Percentiles rank a stretch among this genome's conserved stretches.
Conservation (phyloP, 1,140 invertebrate genomes). For the Chironomus tepperi region DNA sequence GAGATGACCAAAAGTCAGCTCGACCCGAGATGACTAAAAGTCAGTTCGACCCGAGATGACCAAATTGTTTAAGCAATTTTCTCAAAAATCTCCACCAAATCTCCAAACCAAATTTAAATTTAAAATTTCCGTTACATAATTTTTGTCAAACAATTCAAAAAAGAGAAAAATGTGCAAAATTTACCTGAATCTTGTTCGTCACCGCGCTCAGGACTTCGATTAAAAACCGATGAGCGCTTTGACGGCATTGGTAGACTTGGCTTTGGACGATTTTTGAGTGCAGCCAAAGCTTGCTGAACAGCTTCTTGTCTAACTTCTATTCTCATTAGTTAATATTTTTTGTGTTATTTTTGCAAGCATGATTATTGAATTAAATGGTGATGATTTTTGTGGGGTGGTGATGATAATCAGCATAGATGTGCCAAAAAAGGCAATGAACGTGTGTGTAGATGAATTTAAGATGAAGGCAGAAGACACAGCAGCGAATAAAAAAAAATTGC, state of each 20-base stretch:
- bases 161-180: not conserved
- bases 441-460: slow-evolving; percentile 15
- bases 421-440: not conserved
- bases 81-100: no score
- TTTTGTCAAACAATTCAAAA: not conserved
- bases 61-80: no score
- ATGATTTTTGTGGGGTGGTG: not conserved
- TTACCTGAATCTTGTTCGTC: slow-evolving; percentile 62
- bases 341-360: slow-evolving; percentile 2
- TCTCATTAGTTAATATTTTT: slow-evolving; percentile 9
- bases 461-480: not conserved
- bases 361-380: not conserved
- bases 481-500: slow-evolving; percentile 14
- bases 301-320: slow-evolving; percentile 98
- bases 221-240: slow-evolving; percentile 89
- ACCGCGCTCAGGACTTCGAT: slow-evolving; percentile 74
- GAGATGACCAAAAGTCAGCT: no score
- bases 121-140: not conserved
- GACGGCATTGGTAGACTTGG: slow-evolving; percentile 93
- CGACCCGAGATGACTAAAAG: no score
- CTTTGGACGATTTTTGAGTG: slow-evolving; percentile 83
- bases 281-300: slow-evolving; percentile 94
- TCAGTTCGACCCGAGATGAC: no score
- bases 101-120: no score
- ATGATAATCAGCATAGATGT: not conserved